Conservation (phyloP, 2,113 vertebrate genomes). For the Clinocottus analis region DNA sequence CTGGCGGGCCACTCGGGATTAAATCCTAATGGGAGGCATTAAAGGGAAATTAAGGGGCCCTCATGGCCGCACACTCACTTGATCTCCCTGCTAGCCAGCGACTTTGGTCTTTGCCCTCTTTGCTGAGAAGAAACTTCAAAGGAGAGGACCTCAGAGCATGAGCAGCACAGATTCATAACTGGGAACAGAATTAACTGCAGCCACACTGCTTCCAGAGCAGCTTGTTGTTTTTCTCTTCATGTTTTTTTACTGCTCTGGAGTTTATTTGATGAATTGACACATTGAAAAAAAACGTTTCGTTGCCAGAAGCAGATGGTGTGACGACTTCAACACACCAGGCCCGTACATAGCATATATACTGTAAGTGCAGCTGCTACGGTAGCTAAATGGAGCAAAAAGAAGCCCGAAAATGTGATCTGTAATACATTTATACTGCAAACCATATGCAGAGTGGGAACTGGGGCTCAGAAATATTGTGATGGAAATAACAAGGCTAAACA, state of each 20-base stretch:
- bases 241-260: slow-evolving; percentile 19
- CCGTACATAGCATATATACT: background rate
- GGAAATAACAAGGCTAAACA: background rate
- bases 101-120: slow-evolving; percentile 53
- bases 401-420: background rate
- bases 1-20: slow-evolving; percentile 47
- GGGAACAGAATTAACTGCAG: slow-evolving; percentile 55
- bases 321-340: slow-evolving; percentile 7
- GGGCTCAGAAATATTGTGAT: background rate
- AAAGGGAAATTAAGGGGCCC: slow-evolving; percentile 73
- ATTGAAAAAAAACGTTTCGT: slow-evolving; percentile 21
- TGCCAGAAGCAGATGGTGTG: slow-evolving; percentile 26
- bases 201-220: slow-evolving; percentile 21
- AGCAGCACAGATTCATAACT: slow-evolving; percentile 65
- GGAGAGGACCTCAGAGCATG: slow-evolving; percentile 36
- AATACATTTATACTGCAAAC: background rate
- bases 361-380: slow-evolving; percentile 22
- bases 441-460: background rate
- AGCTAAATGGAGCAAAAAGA: slow-evolving; percentile 1
- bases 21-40: slow-evolving; percentile 65
- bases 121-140: slow-evolving; percentile 67
- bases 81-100: slow-evolving; percentile 40
- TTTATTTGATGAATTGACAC: slow-evolving; percentile 57
- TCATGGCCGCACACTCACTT: slow-evolving; percentile 57
- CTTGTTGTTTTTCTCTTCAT: slow-evolving; percentile 29